Evolutionary conservation across 2,888 invertebrate species (phyloP).

Genomic region (Drosophila borborema): DNA sequence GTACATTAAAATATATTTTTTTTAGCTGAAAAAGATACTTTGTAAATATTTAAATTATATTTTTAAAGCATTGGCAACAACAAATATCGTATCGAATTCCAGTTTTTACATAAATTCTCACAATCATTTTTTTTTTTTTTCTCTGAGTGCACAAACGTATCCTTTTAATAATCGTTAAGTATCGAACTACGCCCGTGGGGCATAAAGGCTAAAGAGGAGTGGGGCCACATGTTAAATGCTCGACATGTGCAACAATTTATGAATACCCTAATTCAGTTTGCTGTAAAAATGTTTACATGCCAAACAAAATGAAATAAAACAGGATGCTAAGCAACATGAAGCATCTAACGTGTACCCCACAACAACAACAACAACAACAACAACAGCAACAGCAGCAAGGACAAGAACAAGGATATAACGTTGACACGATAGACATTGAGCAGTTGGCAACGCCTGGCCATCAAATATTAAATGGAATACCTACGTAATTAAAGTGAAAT

Average conservation of each 20-base stretch:
- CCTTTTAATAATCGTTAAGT: slow-evolving; percentile 19
- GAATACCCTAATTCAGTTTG: slow-evolving; percentile 79
- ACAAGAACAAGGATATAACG: slow-evolving; percentile 30
- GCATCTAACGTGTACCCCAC: slow-evolving; percentile 32
- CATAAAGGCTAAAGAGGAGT: not conserved
- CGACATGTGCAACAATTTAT: slow-evolving; percentile 62
- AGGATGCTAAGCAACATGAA: slow-evolving; percentile 27
- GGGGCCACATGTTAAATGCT: slow-evolving; percentile 1
- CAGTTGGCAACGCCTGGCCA: slow-evolving; percentile 46
- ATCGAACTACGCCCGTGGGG: slow-evolving; percentile 21
- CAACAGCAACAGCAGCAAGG: not conserved
- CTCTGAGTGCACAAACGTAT: not conserved
- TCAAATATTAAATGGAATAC: slow-evolving; percentile 81
- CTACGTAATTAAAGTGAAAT: slow-evolving; percentile 80
- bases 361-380: slow-evolving; percentile 6
- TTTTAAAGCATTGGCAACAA: too few relatives aligned
- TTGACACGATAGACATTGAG: slow-evolving; percentile 64
- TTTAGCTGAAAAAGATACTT: too few relatives aligned
- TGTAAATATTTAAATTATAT: too few relatives aligned
- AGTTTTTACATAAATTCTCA: not conserved
- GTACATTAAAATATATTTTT: too few relatives aligned
- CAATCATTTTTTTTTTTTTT: not conserved
- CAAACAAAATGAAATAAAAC: slow-evolving; percentile 61
- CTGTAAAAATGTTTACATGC: slow-evolving; percentile 76
- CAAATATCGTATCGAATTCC: not conserved